A percentile compares a stretch with the other conserved stretches of the same genome.
Conservation (phyloP, 2,113 vertebrate species). For the Thinocorus orbignyianus region DNA sequence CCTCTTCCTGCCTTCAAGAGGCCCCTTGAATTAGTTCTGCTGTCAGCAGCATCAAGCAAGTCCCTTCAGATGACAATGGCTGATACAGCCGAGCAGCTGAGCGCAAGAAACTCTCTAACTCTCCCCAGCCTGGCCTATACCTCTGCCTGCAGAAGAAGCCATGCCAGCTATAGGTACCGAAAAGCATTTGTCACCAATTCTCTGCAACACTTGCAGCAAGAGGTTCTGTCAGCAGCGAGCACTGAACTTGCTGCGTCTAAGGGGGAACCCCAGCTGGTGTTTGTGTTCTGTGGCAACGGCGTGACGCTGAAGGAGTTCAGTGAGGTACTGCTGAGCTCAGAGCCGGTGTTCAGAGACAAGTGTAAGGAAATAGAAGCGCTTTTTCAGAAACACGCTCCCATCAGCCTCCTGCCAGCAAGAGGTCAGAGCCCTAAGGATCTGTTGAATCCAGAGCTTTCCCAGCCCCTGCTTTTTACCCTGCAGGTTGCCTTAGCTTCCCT, state of each 20-base stretch:
- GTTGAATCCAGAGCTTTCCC: slow-evolving; percentile 71
- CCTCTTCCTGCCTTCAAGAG: slow-evolving; percentile 11
- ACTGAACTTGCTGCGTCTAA: slow-evolving; percentile 16
- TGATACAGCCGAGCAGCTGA: slow-evolving; percentile 72
- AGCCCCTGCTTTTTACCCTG: slow-evolving; percentile 83
- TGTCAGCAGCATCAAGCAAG: slow-evolving; percentile 81
- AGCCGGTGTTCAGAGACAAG: slow-evolving; percentile 79
- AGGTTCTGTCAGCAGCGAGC: slow-evolving; percentile 53
- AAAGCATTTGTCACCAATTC: slow-evolving; percentile 79
- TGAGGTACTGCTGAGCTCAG: slow-evolving; percentile 72
- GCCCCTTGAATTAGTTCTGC: slow-evolving; percentile 73
- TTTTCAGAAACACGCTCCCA: slow-evolving; percentile 67
- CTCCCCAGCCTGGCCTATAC: slow-evolving; percentile 81
- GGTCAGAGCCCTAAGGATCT: slow-evolving; percentile 56
- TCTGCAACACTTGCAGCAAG: slow-evolving; percentile 72
- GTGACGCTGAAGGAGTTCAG: slow-evolving; percentile 79
- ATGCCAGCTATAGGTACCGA: slow-evolving; percentile 78
- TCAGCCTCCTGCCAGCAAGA: slow-evolving; percentile 64
- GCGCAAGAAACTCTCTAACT: slow-evolving; percentile 29
- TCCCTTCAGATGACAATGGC: slow-evolving; percentile 72
- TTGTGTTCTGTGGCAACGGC: slow-evolving; percentile 86
- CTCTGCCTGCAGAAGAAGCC: slow-evolving; percentile 86
- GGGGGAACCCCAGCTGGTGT: slow-evolving; percentile 71
- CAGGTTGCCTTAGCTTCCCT: slow-evolving; percentile 80
- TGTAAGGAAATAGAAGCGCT: slow-evolving; percentile 74